These are phyloP conservation scores for Amphipoea lucens DNA, from an alignment of 2,888 invertebrate genomes.

Conservation along the genomic window DNA sequence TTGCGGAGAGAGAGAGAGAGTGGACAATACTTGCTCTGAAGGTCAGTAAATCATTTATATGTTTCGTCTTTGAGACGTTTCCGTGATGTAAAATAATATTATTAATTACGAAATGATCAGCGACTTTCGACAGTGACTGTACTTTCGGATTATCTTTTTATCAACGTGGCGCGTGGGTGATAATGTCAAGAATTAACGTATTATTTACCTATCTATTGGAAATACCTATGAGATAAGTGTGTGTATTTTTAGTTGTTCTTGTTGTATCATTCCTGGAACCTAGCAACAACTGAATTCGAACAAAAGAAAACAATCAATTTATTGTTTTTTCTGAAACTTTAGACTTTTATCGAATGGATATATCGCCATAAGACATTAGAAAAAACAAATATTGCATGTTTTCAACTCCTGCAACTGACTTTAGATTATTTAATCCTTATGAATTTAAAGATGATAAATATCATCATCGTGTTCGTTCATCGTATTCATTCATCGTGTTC, in stretches of 20 bases:
- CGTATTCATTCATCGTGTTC: too few species aligned
- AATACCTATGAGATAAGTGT: background rate
- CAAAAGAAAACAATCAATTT: background rate
- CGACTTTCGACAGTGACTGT: background rate
- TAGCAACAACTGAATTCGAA: background rate
- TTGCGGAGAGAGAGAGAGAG: background rate
- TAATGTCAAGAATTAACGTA: constrained; percentile 4
- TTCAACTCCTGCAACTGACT: background rate
- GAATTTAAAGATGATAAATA: too few species aligned
- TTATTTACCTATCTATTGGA: background rate
- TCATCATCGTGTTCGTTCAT: too few species aligned
- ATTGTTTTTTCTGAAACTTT: background rate
- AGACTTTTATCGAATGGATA: background rate
- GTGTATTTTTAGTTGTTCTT: background rate
- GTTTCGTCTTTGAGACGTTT: background rate
- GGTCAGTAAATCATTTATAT: too few species aligned
- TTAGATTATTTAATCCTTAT: background rate
- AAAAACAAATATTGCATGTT: background rate
- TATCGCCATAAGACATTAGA: background rate
- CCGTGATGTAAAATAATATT: background rate
- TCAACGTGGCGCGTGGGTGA: background rate
- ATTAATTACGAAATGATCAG: background rate
- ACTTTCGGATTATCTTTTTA: constrained; percentile 26
- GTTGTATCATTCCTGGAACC: background rate
- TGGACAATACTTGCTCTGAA: background rate